Evolutionary conservation across 2,888 invertebrate genomes (phyloP).

Genomic region (Baronia brevicornis): DNA sequence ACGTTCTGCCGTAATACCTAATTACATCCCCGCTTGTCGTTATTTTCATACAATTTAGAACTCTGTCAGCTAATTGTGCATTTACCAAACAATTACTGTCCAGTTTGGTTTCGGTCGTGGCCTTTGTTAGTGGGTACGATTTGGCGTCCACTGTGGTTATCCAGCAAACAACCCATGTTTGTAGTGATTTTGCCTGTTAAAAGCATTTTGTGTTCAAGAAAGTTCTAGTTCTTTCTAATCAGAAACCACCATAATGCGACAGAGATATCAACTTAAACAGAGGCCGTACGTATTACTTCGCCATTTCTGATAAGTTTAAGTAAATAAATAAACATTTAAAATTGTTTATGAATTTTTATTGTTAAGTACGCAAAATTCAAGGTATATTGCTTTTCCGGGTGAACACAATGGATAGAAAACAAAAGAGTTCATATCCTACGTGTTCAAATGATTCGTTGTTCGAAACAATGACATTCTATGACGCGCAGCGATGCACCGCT

Average conservation of each 20-base stretch:
- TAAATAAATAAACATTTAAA: conserved; percentile 14
- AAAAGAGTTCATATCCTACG: conserved; percentile 23
- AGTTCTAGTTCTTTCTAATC: conserved; percentile 28
- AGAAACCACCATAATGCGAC: conserved; percentile 49
- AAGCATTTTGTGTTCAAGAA: conserved; percentile 27
- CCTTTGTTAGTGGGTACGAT: conserved; percentile 22
- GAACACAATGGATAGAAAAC: conserved; percentile 58
- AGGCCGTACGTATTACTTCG: conserved; percentile 59
- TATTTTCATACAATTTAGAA: conserved; percentile 54
- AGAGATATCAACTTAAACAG: conserved; percentile 69
- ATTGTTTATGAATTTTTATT: too few species aligned
- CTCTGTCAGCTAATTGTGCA: conserved; percentile 21
- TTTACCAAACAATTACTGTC: conserved; percentile 16
- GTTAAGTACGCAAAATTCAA: too few species aligned
- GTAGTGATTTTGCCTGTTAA: conserved; percentile 44
- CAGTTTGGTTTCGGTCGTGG: conserved; percentile 32
- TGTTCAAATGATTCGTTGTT: conserved; percentile 29
- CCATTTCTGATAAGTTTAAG: conserved; percentile 6
- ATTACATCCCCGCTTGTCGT: conserved; percentile 60
- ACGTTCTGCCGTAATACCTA: conserved; percentile 61
- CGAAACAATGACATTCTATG: conserved; percentile 54
- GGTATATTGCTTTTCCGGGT: conserved; percentile 31
- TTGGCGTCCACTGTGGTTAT: conserved; percentile 45
- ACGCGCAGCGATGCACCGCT: conserved; percentile 26
- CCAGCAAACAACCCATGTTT: conserved; percentile 44